Evolutionary conservation across 2,113 vertebrate genomes (phyloP).

Genomic region (Anoplopoma fimbria): DNA sequence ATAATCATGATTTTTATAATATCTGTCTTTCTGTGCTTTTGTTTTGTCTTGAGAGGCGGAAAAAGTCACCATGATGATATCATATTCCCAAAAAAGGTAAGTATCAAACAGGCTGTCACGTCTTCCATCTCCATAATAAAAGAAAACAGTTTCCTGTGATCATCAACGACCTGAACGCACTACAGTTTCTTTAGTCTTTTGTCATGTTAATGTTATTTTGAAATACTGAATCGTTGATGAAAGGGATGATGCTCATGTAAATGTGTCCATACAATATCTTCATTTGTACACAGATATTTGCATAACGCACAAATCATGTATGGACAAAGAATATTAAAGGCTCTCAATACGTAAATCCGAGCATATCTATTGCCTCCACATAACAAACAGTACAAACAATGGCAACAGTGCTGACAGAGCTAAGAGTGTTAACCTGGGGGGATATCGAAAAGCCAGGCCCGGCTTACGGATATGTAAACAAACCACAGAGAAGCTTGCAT

Average conservation of each 20-base stretch:
- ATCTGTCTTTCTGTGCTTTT: not conserved
- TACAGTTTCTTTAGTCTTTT: not conserved
- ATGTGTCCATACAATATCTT: too few species aligned
- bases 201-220: not conserved
- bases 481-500: too few species aligned
- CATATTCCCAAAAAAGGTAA: not conserved
- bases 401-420: too few species aligned
- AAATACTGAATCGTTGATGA: not conserved
- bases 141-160: not conserved
- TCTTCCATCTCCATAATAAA: not conserved
- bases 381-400: too few species aligned
- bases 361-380: too few species aligned
- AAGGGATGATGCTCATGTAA: not conserved
- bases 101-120: not conserved
- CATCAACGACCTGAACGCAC: not conserved
- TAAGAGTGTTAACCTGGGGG: too few species aligned
- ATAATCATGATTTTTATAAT: not conserved
- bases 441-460: too few species aligned
- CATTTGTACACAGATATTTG: too few species aligned
- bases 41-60: not conserved
- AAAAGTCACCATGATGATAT: not conserved
- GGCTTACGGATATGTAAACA: too few species aligned
- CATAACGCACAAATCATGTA: too few species aligned
- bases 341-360: too few species aligned
- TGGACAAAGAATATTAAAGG: not conserved